phyloP scores from a whole-genome alignment of 2,888 invertebrate species.

The Polyommatus icarus region DNA sequence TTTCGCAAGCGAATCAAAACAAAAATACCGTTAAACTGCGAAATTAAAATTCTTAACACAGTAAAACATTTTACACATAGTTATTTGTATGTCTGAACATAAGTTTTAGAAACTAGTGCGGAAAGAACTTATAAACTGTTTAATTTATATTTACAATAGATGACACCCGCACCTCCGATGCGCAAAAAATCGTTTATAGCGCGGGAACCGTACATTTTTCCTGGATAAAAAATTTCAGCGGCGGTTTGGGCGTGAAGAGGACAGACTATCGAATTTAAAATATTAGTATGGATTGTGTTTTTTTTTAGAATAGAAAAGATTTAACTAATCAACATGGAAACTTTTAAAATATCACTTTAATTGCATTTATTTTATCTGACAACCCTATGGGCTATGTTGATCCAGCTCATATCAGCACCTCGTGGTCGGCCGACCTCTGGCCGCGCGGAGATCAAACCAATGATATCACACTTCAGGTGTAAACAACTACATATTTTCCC shows the following conservation, averaged over 20 bases:
- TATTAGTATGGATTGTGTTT: too few species aligned
- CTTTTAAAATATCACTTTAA: too few species aligned
- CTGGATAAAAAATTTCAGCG: too few species aligned
- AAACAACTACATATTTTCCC: constrained; percentile 1
- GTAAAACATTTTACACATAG: neutral
- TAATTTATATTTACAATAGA: too few species aligned
- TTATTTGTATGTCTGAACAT: neutral
- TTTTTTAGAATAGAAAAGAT: too few species aligned
- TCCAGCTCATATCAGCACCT: neutral
- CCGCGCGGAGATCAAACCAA: constrained; percentile 38
- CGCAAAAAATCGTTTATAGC: too few species aligned
- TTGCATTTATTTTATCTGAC: neutral
- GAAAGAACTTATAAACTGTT: neutral
- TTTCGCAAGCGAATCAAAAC: neutral
- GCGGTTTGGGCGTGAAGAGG: too few species aligned
- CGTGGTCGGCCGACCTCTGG: constrained; percentile 35
- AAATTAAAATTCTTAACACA: constrained; percentile 3
- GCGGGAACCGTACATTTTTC: too few species aligned
- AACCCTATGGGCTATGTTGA: neutral
- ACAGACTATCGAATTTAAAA: too few species aligned
- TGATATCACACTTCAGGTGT: constrained; percentile 31
- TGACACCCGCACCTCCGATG: too few species aligned
- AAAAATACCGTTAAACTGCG: neutral
- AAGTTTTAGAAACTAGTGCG: neutral
- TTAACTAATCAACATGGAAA: too few species aligned